These are phyloP conservation scores for Brachypterus glaber DNA, from an alignment of 2,888 invertebrate species.

Conservation along the genomic window DNA sequence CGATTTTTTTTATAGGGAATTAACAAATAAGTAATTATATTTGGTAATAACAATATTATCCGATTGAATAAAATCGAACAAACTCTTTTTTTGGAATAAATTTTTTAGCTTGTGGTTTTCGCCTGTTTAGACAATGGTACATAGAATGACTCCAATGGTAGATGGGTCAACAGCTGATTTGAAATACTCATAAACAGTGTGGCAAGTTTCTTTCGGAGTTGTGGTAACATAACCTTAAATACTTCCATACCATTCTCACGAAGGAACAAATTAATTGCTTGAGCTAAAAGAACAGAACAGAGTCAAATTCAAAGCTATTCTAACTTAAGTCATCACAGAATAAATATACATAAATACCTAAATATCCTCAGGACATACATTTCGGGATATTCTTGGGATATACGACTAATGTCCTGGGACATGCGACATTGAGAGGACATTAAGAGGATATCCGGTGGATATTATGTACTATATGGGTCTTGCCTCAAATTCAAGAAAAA, in stretches of 20 bases:
- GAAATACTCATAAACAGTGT: constrained; percentile 53
- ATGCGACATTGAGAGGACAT: no score
- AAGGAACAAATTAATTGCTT: constrained; percentile 62
- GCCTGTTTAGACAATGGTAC: constrained; percentile 30
- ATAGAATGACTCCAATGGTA: constrained; percentile 53
- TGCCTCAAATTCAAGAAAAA: no score
- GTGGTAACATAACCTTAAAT: constrained; percentile 58
- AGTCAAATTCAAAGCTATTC: no score
- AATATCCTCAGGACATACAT: neutral
- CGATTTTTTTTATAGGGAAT: neutral
- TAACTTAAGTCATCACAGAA: neutral
- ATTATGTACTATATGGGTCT: no score
- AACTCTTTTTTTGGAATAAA: no score
- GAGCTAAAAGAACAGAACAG: constrained; percentile 44
- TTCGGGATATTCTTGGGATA: no score
- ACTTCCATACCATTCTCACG: constrained; percentile 61
- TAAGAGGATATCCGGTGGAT: no score
- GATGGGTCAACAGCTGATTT: constrained; percentile 54
- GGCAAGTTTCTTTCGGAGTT: constrained; percentile 55
- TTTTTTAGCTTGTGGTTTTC: neutral
- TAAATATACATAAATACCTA: neutral
- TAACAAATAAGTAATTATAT: neutral
- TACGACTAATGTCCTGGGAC: no score
- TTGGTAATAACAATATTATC: neutral
- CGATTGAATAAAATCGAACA: no score